A percentile compares a stretch with the other conserved stretches of the same genome.
phyloP scores from a whole-genome alignment of 2,888 invertebrate species.

The Ochropleura plecta region DNA sequence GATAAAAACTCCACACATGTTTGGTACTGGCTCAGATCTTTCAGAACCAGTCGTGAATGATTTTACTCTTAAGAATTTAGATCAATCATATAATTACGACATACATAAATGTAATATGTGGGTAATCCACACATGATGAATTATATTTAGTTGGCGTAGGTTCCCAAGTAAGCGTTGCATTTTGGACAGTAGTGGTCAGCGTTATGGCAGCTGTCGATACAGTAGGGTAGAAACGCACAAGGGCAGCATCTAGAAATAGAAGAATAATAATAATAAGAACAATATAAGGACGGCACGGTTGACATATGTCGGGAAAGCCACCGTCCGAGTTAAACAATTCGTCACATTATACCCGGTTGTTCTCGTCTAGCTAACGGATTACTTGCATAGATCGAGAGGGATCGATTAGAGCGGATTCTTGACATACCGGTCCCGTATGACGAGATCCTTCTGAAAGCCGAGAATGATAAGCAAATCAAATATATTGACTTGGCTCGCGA shows the following conservation, averaged over 20 bases:
- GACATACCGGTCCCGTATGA: too few relatives aligned
- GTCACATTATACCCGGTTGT: too few relatives aligned
- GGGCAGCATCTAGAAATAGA: conserved; percentile 86
- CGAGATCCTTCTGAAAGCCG: too few relatives aligned
- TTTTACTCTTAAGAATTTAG: not conserved
- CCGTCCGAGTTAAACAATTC: too few relatives aligned
- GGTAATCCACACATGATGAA: not conserved
- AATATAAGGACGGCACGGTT: too few relatives aligned
- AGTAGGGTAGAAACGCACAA: conserved; percentile 90
- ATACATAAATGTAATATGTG: not conserved
- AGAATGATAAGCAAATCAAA: too few relatives aligned
- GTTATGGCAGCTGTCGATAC: conserved; percentile 88
- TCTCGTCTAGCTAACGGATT: too few relatives aligned
- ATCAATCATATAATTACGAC: not conserved
- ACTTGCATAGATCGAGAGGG: too few relatives aligned
- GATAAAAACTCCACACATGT: not conserved
- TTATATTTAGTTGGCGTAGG: conserved; percentile 70
- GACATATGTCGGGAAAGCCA: too few relatives aligned
- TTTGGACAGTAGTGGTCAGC: conserved; percentile 90
- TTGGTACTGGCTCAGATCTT: not conserved
- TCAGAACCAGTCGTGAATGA: not conserved
- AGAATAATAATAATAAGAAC: not conserved
- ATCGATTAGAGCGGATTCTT: too few relatives aligned
- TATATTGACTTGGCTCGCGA: too few relatives aligned
- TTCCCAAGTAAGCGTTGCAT: conserved; percentile 89